Evolutionary conservation across 2,888 invertebrate genomes (phyloP), one percentile per base, ranked within the genome.

Genomic region (Cataglyphis albicans): DNA sequence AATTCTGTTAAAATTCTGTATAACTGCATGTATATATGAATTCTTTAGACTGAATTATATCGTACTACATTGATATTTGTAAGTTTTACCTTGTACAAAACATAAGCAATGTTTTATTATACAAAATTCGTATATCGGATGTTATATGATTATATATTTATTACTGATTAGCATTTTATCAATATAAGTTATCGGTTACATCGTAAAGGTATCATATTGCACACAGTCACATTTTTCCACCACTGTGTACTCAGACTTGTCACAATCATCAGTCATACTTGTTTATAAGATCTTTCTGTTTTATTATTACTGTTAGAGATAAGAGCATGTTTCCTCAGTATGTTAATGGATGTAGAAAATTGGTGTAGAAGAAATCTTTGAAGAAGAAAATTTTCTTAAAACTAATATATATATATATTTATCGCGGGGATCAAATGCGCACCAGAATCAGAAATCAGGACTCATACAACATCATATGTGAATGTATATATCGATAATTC

Each of bases 1-100:
- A 76, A 61, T 61, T 48, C 1, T 29, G 38, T 59, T 35, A 44
- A 12, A 74, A 61, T 35, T 10, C 15, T 32, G 38, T 32, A 67
- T 15, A 48, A 35, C 2, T 59, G 38, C 12, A 32, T 57, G 15
- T 25, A 12, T 25, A 55, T 32, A 15, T 65, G 63, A 81, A 80
- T 78, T 85, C 15, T 59, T 15, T 7, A 35, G 48, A 52, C 21
- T 82, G 63, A 80, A 84, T 83, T 86, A 83, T 86, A 57, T 83
- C 83, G 72, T 75, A 81, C 67, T 84, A 82, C 81, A 44, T 7
- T 68, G 76, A 57, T 32, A 61, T 44, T 4, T 29, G 38, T n/a
- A 38, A 76, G n/a, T 67, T 9, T 38, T 7, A 52, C 57, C n/a
- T 57, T 29, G 1, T 25, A 29, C n/a, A 57, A 41, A 44, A 29